A percentile compares a stretch with the other conserved stretches of the same genome.
phyloP scores from a whole-genome alignment of 1,140 invertebrate species.

The Neotoxoptera formosana region DNA sequence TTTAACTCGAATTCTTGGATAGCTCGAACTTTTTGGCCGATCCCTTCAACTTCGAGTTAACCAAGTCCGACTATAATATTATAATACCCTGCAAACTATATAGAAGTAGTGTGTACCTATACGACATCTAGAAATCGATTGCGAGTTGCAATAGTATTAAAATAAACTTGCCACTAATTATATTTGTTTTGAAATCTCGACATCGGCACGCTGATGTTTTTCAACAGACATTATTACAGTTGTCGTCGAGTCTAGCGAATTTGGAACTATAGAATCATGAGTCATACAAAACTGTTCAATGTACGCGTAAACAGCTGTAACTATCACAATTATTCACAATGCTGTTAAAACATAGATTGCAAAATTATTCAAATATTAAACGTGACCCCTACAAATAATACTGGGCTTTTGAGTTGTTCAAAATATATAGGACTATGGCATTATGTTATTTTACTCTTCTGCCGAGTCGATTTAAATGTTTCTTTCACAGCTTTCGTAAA shows the following conservation, averaged over 20 bases:
- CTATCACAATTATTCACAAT: not conserved
- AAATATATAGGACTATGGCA: not conserved
- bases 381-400: not conserved
- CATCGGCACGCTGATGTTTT: not conserved
- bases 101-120: not conserved
- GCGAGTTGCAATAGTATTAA: not conserved
- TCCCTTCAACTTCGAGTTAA: too few species aligned
- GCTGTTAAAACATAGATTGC: not conserved
- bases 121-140: not conserved
- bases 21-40: too few species aligned
- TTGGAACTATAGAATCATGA: not conserved
- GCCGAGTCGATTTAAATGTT: not conserved
- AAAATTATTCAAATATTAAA: not conserved
- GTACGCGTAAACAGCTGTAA: not conserved
- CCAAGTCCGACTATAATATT: not conserved
- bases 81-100: not conserved
- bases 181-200: not conserved
- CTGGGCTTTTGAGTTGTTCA: not conserved
- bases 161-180: not conserved
- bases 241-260: not conserved
- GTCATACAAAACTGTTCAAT: rapidly evolving
- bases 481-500: not conserved
- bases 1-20: too few species aligned
- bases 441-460: not conserved
- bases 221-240: not conserved